Evolutionary conservation across 2,113 vertebrate species (phyloP).

Genomic region (Toxostoma redivivum): DNA sequence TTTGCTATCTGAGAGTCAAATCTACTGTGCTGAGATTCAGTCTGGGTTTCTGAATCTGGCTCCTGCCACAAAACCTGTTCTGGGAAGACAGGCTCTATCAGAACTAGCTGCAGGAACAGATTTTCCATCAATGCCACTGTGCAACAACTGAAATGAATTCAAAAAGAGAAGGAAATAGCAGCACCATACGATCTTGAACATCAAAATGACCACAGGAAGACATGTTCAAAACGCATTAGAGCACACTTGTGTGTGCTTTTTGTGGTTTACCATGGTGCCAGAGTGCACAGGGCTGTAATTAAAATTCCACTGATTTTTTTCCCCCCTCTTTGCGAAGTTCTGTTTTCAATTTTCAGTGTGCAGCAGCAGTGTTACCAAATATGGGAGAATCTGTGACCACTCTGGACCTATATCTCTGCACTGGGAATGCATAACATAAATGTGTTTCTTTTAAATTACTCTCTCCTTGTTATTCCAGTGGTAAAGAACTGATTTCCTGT

Average conservation of each 20-base stretch:
- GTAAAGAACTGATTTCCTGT: not conserved
- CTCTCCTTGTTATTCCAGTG: not conserved
- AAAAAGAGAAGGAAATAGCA: not conserved
- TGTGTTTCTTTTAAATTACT: not conserved
- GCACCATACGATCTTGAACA: not conserved
- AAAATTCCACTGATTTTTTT: not conserved
- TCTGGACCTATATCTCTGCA: not conserved
- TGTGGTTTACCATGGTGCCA: not conserved
- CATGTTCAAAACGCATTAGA: not conserved
- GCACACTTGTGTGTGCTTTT: not conserved
- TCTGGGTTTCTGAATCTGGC: not conserved
- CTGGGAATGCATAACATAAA: not conserved
- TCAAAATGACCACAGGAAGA: not conserved
- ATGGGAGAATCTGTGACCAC: not conserved
- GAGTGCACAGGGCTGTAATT: not conserved
- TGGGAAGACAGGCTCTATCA: not conserved
- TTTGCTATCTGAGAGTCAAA: not conserved
- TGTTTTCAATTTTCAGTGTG: slow-evolving; percentile 9
- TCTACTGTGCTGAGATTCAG: not conserved
- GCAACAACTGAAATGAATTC: not conserved
- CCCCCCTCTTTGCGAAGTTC: not conserved
- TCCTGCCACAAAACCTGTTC: not conserved
- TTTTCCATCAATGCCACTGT: not conserved
- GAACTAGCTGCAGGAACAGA: not conserved
- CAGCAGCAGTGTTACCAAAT: not conserved